These are phyloP conservation scores for Microcebus tavaratra DNA, from an alignment of 2,113 vertebrate species.

Conservation along the genomic window DNA sequence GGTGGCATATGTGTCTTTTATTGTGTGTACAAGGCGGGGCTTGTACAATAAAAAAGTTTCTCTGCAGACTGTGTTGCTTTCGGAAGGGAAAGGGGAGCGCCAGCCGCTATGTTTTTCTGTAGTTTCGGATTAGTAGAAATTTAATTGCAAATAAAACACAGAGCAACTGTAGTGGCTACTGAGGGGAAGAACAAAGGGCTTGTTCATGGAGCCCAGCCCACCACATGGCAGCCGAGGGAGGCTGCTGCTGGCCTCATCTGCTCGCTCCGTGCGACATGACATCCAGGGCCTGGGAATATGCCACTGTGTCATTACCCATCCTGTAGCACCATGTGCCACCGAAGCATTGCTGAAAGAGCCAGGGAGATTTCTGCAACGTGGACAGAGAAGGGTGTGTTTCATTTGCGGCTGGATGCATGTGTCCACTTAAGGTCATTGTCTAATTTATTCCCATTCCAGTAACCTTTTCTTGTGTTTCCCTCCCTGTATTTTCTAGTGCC, in stretches of 20 bases:
- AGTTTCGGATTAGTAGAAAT: constrained; percentile 68
- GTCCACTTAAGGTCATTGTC: neutral
- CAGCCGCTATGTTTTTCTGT: constrained; percentile 64
- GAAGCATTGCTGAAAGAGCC: constrained; percentile 71
- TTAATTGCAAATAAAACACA: constrained; percentile 79
- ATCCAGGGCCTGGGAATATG: constrained; percentile 39
- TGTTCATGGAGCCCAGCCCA: constrained; percentile 53
- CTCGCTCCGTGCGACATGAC: neutral
- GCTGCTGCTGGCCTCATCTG: constrained; percentile 5
- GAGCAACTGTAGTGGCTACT: constrained; percentile 62
- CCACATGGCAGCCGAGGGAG: constrained; percentile 71
- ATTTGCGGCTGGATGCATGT: constrained; percentile 30
- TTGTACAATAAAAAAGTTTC: constrained; percentile 60
- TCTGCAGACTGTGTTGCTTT: constrained; percentile 41
- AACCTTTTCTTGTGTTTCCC: neutral
- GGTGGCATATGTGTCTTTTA: constrained; percentile 56
- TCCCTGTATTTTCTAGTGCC: neutral
- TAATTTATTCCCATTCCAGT: neutral
- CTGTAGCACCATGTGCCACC: neutral
- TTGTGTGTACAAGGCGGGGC: constrained; percentile 17
- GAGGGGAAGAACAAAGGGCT: constrained; percentile 64
- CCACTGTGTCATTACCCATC: constrained; percentile 66
- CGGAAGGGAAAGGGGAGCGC: neutral
- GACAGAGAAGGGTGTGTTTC: constrained; percentile 66
- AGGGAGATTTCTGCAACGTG: constrained; percentile 72